A percentile compares a stretch with the other conserved stretches of the same genome.
These are phyloP conservation scores for Acanthiza pusilla DNA, from an alignment of 2,797 vertebrate genomes.

Conservation along the genomic window DNA sequence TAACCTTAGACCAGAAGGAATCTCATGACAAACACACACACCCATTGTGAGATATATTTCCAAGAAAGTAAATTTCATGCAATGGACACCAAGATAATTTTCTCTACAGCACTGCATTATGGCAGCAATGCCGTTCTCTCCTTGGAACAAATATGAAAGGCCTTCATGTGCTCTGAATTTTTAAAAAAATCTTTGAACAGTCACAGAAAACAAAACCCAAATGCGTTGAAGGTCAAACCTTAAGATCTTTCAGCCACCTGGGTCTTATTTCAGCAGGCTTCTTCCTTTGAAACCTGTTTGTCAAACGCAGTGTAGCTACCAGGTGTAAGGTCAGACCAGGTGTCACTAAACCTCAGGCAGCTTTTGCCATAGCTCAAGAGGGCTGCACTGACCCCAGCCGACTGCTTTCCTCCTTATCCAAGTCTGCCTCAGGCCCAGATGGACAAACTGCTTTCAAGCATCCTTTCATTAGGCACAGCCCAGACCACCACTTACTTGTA, in stretches of 20 bases:
- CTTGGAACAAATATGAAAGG: not conserved
- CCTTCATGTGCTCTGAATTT: not conserved
- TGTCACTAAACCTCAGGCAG: not conserved
- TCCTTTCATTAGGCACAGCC: not conserved
- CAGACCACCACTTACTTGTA: constrained; percentile 85
- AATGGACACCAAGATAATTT: not conserved
- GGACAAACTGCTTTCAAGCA: not conserved
- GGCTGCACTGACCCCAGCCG: not conserved
- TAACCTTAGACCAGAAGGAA: not conserved
- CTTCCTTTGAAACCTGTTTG: not conserved
- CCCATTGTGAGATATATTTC: not conserved
- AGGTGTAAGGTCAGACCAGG: not conserved
- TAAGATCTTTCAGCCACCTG: not conserved
- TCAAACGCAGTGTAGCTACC: not conserved
- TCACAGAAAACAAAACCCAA: not conserved
- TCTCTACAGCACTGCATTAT: not conserved
- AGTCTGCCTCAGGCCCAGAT: not conserved
- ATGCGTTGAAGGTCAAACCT: not conserved
- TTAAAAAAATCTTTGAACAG: not conserved
- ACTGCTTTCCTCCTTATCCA: not conserved
- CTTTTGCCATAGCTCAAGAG: not conserved
- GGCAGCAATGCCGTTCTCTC: not conserved
- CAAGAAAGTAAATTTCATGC: not conserved
- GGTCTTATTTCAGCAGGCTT: not conserved
- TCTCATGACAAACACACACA: not conserved